Base-by-base conservation (phyloP, 2,797 vertebrate genomes). In the Coilia nasus region DNA sequence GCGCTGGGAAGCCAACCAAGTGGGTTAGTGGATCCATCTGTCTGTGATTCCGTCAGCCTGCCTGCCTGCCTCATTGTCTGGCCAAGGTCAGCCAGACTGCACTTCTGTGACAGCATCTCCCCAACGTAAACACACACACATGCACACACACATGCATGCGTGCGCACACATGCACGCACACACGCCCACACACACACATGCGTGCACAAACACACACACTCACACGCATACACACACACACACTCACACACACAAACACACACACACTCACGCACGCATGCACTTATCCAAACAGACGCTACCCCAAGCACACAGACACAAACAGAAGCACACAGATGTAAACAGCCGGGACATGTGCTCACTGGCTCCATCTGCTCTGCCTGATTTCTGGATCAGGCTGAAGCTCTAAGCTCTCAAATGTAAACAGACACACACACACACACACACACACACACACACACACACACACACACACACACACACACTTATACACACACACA, bases 61-160 rank as follows among this genome's bases (percentile, higher is more conserved):
- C 50, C 83, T 47, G 35, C 35, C 11, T 78, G 35, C 47, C 75
- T 82, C 25, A 67, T 85, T 56, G 84, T 28, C 44, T 71, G 83
- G 62, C 83, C 83, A 62, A 50, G 17, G 67, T 75, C 67, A 35
- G 67, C 67, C 67, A 75, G 67, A 35, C 31, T 75, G 67, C 67
- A 15, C 67, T 35, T 75, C 67, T 75, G 67, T 75, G 12, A 31
- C 31, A 35, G 25, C 67, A 17, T 71, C 28, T 71, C 64, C 28
- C 64, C 11, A 71, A 71, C 31, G 67, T 75, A 75, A 75, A 75
- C 67, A 75, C 67, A 75, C 28, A 19, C 31, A 19, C 28, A 35
- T 12, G 35, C 28, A 75, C 31, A 35, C 28, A 75, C 67, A 35
- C 28, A 75, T 23, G 6, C 64, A 17, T 23, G 23, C 59, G 10